Base-by-base conservation (phyloP, 2,888 invertebrate genomes). In the Archips xylosteana region DNA sequence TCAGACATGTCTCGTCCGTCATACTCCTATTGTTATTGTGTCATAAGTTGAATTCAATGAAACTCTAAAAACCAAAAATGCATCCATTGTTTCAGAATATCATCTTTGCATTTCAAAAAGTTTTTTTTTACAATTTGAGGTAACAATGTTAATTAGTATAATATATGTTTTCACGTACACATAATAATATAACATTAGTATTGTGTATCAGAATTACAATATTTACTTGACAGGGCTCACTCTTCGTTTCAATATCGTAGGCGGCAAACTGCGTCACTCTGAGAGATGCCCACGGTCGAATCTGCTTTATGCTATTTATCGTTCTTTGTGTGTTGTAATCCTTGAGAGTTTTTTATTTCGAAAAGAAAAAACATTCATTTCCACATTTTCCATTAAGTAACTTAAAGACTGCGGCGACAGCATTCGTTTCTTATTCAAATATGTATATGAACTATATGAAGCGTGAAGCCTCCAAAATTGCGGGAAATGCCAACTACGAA, bases 201-300 rank as follows among this genome's bases (percentile, higher is more conserved):
- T 57, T 6, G 6, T 32, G 3, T 57, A 57, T 32, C 5, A 12
- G 32, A 32, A 32, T 57, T 12, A 32, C 32, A 13, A 63, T 47
- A 32, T n/a, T 34, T 13, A 63, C 65, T 49, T 65, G 49, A 51
- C 65, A 65, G 51, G 12, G 34, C 13, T 60, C 36, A 51, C 36
- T 51, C 51, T 51, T 36, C 49, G 65, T 49, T 36, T 49, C 36
- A 51, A 51, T 65, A 65, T 36, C 65, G 65, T 65, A 51, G 64
- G 64, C 49, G 64, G 64, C 49, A n/a, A 34, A 47, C 51, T 51
- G 12, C 65, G 65, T 51, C 65, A 65, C 36, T 49, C 34, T 36
- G 51, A 65, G 51, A 49, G 9, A 36, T 65, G 36, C 65, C 65
- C 65, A 65, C 51, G 51, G 36, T 32, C 65, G n/a, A 36, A 62